These are phyloP conservation scores for Listronotus bonariensis DNA, from an alignment of 1,140 invertebrate species.

Conservation along the genomic window DNA sequence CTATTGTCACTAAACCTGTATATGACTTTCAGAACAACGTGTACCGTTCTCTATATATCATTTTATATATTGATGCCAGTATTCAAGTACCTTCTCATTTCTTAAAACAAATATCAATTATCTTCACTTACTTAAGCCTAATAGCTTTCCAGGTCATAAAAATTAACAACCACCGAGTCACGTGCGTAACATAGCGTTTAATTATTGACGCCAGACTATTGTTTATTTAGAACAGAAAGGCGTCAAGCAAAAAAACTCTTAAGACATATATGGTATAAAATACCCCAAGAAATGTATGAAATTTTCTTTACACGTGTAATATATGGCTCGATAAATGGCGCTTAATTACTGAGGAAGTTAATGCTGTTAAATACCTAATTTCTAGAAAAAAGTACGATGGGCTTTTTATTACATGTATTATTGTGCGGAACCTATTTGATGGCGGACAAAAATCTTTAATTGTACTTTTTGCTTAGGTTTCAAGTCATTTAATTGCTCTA, in stretches of 20 bases:
- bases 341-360: neutral
- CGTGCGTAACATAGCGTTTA: constrained; percentile 16
- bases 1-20: too few species aligned
- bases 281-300: neutral
- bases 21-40: too few species aligned
- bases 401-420: too few species aligned
- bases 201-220: constrained; percentile 21
- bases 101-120: constrained; percentile 19
- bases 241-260: constrained; percentile 9
- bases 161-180: constrained; percentile 12
- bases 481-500: too few species aligned
- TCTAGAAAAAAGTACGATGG: too few species aligned
- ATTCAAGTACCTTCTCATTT: neutral
- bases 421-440: too few species aligned
- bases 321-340: constrained; percentile 14
- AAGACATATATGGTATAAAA: constrained; percentile 13
- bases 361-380: too few species aligned
- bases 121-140: constrained; percentile 12
- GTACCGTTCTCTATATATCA: too few species aligned
- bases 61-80: neutral
- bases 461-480: too few species aligned
- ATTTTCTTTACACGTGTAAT: neutral
- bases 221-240: constrained; percentile 14
- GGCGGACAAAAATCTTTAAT: too few species aligned
- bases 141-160: constrained; percentile 18